Base-by-base conservation (phyloP, 2,888 invertebrate species). In the Dolomedes plantarius region DNA sequence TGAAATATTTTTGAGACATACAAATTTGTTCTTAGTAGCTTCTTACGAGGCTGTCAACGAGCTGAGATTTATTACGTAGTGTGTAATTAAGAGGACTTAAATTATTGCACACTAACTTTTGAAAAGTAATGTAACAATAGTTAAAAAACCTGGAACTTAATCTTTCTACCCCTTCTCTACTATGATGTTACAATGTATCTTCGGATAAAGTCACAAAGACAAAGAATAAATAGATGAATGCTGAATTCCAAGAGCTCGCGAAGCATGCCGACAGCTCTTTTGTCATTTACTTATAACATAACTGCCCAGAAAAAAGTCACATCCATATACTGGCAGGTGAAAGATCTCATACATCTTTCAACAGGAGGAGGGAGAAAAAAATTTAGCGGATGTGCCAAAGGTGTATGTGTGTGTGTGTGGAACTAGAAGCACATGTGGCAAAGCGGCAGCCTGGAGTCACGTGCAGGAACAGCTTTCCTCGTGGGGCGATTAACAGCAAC, bases 361-460 rank as follows among this genome's bases (percentile, higher is more conserved):
- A 6, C 56, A 56, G 56, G 56, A 16, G 41, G 2, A 56, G 56
- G 23, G 36, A 36, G 36, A 36, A 36, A 36, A 36, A 36, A 36
- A 9, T 9, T 23, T 31, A 41, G 28, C 36, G 41, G 39, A 39
- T 27, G 36, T 39, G n/a, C 29, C 27, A 69, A 69, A 23, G 39
- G 69, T 32, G 39, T 32, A 69, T 68, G 41, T 65, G 36, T 28
- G 73, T 65, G n/a, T n/a, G n/a, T n/a, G n/a, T n/a, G n/a, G 39
- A 67, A 68, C 39, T 65, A 50, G 41, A 11, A 19, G 65, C 76
- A 83, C 76, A 83, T 83, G 83, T 83, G 83, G 71, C 32, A 39
- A 27, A 32, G 29, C 67, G 74, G 50, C 68, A 41, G 32, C 11
- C 11, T 7, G 29, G 39, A 23, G 69, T 82, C 82, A 82, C 82